Evolutionary conservation across 1,140 invertebrate genomes (phyloP).

Genomic region (Steinernema feltiae): DNA sequence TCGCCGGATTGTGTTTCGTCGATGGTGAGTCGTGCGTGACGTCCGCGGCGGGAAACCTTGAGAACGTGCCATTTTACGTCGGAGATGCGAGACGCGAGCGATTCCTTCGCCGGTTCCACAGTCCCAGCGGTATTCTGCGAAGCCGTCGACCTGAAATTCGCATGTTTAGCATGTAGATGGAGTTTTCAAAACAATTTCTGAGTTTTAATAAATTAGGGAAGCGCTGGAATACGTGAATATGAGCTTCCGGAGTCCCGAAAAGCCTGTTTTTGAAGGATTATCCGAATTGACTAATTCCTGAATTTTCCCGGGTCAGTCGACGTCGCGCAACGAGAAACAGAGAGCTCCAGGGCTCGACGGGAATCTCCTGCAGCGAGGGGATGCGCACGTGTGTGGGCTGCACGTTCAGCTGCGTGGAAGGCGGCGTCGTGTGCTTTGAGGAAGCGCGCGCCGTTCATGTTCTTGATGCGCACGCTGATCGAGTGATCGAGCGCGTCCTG

Average conservation of each 20-base stretch:
- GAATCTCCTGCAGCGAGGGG: conserved; percentile 12
- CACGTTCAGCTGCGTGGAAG: conserved; percentile 65
- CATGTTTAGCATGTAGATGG: too few relatives aligned
- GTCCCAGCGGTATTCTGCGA: conserved; percentile 79
- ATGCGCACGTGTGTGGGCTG: conserved; percentile 48
- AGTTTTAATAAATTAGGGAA: too few relatives aligned
- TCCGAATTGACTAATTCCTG: too few relatives aligned
- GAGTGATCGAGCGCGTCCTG: conserved; percentile 79
- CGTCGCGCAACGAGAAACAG: too few relatives aligned
- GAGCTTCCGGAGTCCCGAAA: too few relatives aligned
- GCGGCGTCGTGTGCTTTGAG: conserved; percentile 74
- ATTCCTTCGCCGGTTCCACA: conserved; percentile 82
- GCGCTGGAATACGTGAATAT: too few relatives aligned
- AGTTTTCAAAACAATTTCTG: too few relatives aligned
- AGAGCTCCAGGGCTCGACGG: too few relatives aligned
- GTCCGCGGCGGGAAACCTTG: conserved; percentile 71
- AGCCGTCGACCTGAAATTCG: conserved; percentile 61
- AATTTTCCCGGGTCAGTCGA: too few relatives aligned
- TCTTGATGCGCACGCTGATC: conserved; percentile 69
- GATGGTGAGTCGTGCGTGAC: conserved; percentile 68
- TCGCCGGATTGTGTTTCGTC: conserved; percentile 73
- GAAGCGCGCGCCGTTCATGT: conserved; percentile 76
- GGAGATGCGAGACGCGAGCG: conserved; percentile 72
- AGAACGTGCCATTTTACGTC: conserved; percentile 86
- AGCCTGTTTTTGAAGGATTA: too few relatives aligned